Evolutionary conservation across 2,888 invertebrate genomes (phyloP), one percentile per base, ranked within the genome.

Genomic region (Aspidiotus destructor): DNA sequence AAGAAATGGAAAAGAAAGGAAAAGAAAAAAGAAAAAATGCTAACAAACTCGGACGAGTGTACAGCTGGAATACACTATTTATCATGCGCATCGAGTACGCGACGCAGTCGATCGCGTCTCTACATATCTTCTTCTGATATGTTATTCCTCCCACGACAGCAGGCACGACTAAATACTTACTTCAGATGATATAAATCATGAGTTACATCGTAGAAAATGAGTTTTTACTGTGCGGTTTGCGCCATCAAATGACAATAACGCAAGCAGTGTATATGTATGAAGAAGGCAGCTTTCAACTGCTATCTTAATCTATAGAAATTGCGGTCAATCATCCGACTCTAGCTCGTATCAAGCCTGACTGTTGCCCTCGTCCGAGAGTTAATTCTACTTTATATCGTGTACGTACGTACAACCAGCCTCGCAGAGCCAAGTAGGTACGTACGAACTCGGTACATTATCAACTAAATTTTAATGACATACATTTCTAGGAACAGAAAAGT

Each of bases 141-240:
- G 65, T 65, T 65, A 65, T 65, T 65, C 65, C 65, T 65, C 65
- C 65, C 58, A 65, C 65, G 65, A 65, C 57, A 65, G 65, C 65
- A 58, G 65, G 65, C 65, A 65, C 65, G 65, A 65, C 65, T 65
- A 65, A 65, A 65, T 65, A 65, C 65, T 65, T 65, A 65, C 65
- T 65, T 57, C 44, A 55, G 57, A 57, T 58, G 65, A 65, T 65
- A 65, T 65, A 65, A 65, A 65, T 65, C 65, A 65, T 48, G 65
- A 41, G 57, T 57, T 65, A 41, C 65, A 65, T 65, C 65, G 65
- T 57, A 65, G 65, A 65, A 65, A 65, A 65, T 65, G 65, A 65
- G 65, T 57, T 65, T 65, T 65, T 65, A 65, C 57, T 65, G 65
- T 65, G 65, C 48, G 65, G 65, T 65, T 65, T 65, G 57, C 65